Evolutionary conservation across 2,113 vertebrate species (phyloP).

Genomic region (Fregetta grallaria): DNA sequence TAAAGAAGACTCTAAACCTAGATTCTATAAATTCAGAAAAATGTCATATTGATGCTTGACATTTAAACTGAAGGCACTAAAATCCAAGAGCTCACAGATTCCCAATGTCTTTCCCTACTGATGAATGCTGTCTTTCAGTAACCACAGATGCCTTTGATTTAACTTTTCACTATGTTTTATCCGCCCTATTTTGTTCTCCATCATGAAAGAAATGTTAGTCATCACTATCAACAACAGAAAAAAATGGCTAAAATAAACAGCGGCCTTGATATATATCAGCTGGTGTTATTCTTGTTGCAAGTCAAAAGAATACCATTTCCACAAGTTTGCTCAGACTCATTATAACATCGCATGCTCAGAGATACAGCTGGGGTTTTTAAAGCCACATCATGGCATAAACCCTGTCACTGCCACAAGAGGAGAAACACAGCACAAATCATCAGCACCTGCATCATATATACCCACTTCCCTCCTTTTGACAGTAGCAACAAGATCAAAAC

Average conservation of each 20-base stretch:
- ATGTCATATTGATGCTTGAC: neutral
- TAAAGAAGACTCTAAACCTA: neutral
- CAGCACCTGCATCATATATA: neutral
- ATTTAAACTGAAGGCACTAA: neutral
- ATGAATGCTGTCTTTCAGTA: neutral
- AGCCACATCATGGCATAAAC: neutral
- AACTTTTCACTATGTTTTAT: slow-evolving; percentile 12
- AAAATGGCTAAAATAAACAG: slow-evolving; percentile 10
- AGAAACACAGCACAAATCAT: neutral
- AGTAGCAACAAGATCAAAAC: neutral
- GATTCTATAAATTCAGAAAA: neutral
- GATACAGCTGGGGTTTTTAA: slow-evolving; percentile 13
- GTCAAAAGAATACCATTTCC: neutral
- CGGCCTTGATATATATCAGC: neutral
- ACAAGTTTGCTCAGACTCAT: neutral
- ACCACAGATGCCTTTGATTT: neutral
- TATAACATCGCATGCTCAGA: neutral
- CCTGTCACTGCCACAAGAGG: neutral
- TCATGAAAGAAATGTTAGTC: slow-evolving; percentile 28
- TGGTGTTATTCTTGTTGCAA: neutral
- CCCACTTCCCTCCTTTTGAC: neutral
- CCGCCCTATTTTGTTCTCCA: neutral
- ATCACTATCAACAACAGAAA: neutral
- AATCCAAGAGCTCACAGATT: neutral
- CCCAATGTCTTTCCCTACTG: neutral